phyloP scores from a whole-genome alignment of 1,140 invertebrate species.

The Lepidurus apus region DNA sequence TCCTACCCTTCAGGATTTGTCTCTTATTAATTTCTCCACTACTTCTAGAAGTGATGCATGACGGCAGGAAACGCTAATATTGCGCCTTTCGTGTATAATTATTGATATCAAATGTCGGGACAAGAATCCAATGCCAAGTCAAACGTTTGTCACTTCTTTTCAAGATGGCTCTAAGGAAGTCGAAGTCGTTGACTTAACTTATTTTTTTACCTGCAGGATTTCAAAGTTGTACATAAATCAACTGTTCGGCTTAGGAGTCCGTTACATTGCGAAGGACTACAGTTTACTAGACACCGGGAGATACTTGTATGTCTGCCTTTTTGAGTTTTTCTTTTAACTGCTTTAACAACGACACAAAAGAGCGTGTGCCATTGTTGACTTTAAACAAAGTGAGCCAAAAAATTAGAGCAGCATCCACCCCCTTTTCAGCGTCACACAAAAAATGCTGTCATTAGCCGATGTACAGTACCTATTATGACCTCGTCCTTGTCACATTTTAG shows the following conservation, averaged over 20 bases:
- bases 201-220: background rate
- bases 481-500: background rate
- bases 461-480: background rate
- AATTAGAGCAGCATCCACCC: background rate
- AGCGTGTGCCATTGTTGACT: background rate
- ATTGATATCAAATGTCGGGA: background rate
- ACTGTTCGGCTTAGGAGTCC: background rate
- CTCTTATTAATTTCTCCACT: too few relatives aligned
- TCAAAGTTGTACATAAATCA: background rate
- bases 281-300: background rate
- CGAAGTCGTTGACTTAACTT: background rate
- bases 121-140: background rate
- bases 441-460: background rate
- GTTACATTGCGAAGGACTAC: background rate
- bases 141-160: background rate
- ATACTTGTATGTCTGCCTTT: background rate
- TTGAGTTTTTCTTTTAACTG: background rate
- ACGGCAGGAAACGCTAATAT: too few relatives aligned
- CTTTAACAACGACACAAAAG: background rate
- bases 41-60: too few relatives aligned
- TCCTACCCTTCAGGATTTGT: too few relatives aligned
- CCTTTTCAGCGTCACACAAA: background rate
- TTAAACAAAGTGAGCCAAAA: background rate
- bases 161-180: background rate
- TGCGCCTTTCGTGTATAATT: too few relatives aligned